Conservation (phyloP, 2,797 vertebrate genomes). For the Phalanger gymnotis region DNA sequence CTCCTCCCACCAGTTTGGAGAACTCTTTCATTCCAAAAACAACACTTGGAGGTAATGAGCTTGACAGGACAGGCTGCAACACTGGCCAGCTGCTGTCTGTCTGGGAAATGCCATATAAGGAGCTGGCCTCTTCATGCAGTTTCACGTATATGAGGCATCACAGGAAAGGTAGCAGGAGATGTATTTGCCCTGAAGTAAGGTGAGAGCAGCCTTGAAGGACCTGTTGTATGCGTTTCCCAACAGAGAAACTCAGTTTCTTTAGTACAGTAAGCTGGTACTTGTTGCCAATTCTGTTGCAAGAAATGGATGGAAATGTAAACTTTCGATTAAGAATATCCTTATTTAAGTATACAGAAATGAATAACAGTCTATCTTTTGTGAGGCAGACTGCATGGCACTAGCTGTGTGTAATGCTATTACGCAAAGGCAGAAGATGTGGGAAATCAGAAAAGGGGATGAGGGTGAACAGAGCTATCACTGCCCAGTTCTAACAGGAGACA, state of each 20-base stretch:
- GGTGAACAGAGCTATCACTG: not conserved
- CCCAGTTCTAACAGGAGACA: conserved; percentile 23
- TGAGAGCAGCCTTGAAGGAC: not conserved
- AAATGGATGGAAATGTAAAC: not conserved
- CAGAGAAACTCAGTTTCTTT: conserved; percentile 19
- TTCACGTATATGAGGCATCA: not conserved
- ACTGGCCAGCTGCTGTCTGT: not conserved
- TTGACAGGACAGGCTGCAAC: not conserved
- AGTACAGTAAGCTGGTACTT: not conserved
- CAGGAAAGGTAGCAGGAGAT: not conserved
- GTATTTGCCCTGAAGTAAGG: conserved; percentile 13
- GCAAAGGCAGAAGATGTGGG: conserved; percentile 9
- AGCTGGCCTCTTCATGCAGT: not conserved
- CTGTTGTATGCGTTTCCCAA: conserved; percentile 1
- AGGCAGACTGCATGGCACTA: conserved; percentile 43
- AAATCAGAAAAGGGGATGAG: conserved; percentile 38
- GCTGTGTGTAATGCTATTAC: not conserved
- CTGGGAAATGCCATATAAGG: not conserved
- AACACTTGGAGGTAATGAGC: not conserved
- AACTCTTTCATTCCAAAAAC: not conserved
- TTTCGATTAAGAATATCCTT: conserved; percentile 30
- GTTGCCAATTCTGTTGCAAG: conserved; percentile 17
- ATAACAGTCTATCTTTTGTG: not conserved
- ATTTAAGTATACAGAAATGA: conserved; percentile 29
- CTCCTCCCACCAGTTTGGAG: conserved; percentile 1